Conservation (phyloP, 1,140 invertebrate species). For the Drosophila neocordata region DNA sequence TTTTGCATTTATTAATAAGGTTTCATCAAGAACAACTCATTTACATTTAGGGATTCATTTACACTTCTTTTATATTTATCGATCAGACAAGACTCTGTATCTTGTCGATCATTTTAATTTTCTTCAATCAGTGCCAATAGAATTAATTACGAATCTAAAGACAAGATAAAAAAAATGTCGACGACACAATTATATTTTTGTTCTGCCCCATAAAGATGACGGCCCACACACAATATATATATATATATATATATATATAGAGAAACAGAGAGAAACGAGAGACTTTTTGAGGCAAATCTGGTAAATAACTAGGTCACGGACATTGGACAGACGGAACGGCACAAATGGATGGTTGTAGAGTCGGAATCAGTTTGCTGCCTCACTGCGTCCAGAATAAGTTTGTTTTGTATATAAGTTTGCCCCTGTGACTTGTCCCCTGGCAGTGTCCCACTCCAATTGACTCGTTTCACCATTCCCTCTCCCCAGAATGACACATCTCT, state of each 20-base stretch:
- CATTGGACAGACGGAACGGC: neutral
- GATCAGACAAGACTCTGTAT: slow-evolving; percentile 37
- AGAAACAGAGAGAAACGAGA: slow-evolving; percentile 5
- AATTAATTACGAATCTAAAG: slow-evolving; percentile 68
- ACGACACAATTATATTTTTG: slow-evolving; percentile 68
- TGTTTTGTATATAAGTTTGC: slow-evolving; percentile 17
- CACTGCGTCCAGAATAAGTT: slow-evolving; percentile 20
- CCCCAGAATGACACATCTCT: slow-evolving; percentile 61
- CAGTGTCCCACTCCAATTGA: neutral
- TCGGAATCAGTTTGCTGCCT: slow-evolving; percentile 40
- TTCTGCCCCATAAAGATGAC: slow-evolving; percentile 59
- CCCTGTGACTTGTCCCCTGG: slow-evolving; percentile 8
- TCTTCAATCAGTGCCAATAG: slow-evolving; percentile 73
- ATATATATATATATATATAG: slow-evolving; percentile 7
- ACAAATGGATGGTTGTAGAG: neutral
- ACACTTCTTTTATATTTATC: slow-evolving; percentile 18
- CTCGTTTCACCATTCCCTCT: slow-evolving; percentile 6
- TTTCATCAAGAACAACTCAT: neutral
- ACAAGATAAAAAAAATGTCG: slow-evolving; percentile 27
- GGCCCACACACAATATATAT: slow-evolving; percentile 4
- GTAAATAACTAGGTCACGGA: slow-evolving; percentile 61
- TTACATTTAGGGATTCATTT: neutral
- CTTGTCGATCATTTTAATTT: slow-evolving; percentile 64
- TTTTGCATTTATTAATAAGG: neutral
- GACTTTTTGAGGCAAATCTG: slow-evolving; percentile 37